A percentile compares a stretch with the other conserved stretches of the same genome.
Conservation (phyloP, 2,888 invertebrate genomes). For the Mythimna pallens region DNA sequence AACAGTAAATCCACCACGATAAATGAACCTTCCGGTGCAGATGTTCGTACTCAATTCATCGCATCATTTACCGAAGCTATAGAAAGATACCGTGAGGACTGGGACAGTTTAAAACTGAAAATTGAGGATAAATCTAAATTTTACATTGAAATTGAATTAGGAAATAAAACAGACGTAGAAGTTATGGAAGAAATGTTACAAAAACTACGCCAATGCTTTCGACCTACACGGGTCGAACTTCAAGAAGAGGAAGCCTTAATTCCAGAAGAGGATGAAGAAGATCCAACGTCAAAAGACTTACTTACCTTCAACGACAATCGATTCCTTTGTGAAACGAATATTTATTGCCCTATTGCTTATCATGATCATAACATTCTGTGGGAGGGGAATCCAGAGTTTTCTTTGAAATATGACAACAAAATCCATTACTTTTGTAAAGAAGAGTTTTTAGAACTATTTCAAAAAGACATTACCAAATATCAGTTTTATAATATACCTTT, state of each 20-base stretch:
- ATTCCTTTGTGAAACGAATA: conserved; percentile 90
- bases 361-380: conserved; percentile 89
- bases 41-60: conserved; percentile 51
- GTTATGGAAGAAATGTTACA: conserved; percentile 80
- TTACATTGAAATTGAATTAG: conserved; percentile 85
- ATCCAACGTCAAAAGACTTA: conserved; percentile 71
- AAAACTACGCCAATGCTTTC: conserved; percentile 80
- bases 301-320: conserved; percentile 76
- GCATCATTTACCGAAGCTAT: conserved; percentile 73
- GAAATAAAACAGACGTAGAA: conserved; percentile 82
- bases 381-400: conserved; percentile 91
- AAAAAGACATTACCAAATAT: conserved; percentile 87
- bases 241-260: conserved; percentile 75
- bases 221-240: conserved; percentile 66
- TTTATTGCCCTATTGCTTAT: conserved; percentile 92
- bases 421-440: conserved; percentile 89
- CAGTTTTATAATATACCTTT: conserved; percentile 84
- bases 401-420: conserved; percentile 88
- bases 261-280: conserved; percentile 73
- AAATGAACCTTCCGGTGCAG: conserved; percentile 63
- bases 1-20: conserved; percentile 28
- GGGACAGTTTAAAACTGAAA: conserved; percentile 82
- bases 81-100: conserved; percentile 82
- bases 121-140: conserved; percentile 82
- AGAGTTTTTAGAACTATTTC: conserved; percentile 86